Percentiles rank a stretch among this genome's conserved stretches.
phyloP scores from a whole-genome alignment of 2,888 invertebrate species.

The Limnephilus lunatus region DNA sequence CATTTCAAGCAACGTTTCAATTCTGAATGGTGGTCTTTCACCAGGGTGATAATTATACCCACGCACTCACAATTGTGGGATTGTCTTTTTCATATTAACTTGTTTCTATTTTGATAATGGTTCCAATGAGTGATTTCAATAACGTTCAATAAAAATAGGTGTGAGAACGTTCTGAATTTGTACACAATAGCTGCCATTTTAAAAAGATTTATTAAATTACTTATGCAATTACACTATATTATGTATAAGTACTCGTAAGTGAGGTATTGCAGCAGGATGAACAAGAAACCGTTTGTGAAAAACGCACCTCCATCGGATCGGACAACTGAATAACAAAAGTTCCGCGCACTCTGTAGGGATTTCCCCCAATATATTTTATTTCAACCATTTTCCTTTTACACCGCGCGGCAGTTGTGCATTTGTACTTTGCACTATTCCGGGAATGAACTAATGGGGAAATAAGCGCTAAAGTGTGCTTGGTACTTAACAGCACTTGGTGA shows the following conservation, averaged over 20 bases:
- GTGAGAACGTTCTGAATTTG: not conserved
- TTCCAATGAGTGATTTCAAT: too few relatives aligned
- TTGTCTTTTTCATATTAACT: too few relatives aligned
- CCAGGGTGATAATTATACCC: too few relatives aligned
- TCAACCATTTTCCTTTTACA: constrained; percentile 33
- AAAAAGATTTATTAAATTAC: not conserved
- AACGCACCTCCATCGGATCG: not conserved
- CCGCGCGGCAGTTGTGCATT: constrained; percentile 29
- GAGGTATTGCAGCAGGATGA: not conserved
- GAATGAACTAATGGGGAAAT: constrained; percentile 32
- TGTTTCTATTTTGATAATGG: too few relatives aligned
- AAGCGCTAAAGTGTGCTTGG: not conserved
- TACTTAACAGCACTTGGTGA: not conserved
- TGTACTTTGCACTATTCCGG: not conserved
- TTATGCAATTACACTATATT: too few relatives aligned
- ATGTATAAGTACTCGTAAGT: too few relatives aligned
- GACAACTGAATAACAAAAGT: constrained; percentile 39
- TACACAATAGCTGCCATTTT: not conserved
- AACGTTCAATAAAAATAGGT: too few relatives aligned
- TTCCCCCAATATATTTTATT: constrained; percentile 31
- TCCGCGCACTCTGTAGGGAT: constrained; percentile 14
- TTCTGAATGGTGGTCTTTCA: too few relatives aligned
- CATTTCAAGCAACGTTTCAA: too few relatives aligned
- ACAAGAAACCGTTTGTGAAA: not conserved
- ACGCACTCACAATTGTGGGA: too few relatives aligned